Conservation (phyloP, 2,113 vertebrate species). For the Aphyosemion australe region DNA sequence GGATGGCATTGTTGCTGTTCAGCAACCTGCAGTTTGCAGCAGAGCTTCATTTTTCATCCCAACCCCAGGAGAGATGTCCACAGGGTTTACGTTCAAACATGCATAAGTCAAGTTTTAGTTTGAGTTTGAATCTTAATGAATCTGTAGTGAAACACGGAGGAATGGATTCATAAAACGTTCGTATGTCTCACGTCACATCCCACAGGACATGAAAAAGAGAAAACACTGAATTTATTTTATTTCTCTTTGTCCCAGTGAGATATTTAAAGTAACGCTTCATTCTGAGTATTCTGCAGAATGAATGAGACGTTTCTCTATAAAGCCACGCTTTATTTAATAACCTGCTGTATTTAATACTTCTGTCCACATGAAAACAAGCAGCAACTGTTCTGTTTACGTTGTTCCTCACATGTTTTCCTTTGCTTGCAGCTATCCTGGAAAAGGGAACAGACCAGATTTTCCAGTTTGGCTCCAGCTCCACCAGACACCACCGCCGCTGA, state of each 20-base stretch:
- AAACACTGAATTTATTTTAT: no score
- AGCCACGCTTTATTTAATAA: neutral
- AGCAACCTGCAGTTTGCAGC: constrained; percentile 51
- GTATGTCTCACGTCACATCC: neutral
- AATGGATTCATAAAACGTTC: constrained; percentile 7
- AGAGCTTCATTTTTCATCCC: constrained; percentile 14
- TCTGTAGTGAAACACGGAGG: neutral
- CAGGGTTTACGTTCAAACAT: constrained; percentile 11
- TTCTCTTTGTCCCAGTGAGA: no score
- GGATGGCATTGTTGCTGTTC: constrained; percentile 77
- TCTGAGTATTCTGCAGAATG: no score
- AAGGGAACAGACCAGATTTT: constrained; percentile 60
- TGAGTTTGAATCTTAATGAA: constrained; percentile 30
- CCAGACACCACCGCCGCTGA: constrained; percentile 17
- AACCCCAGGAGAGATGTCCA: neutral
- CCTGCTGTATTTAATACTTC: neutral
- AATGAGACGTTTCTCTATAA: no score
- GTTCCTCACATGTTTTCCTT: neutral
- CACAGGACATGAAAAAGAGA: no score
- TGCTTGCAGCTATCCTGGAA: constrained; percentile 1
- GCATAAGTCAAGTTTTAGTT: constrained; percentile 22
- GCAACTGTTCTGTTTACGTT: constrained; percentile 36
- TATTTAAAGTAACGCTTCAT: no score
- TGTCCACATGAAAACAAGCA: no score
- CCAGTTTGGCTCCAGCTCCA: constrained; percentile 41